These are phyloP conservation scores for Oithona nana DNA, from an alignment of 2,888 invertebrate species.

Conservation along the genomic window DNA sequence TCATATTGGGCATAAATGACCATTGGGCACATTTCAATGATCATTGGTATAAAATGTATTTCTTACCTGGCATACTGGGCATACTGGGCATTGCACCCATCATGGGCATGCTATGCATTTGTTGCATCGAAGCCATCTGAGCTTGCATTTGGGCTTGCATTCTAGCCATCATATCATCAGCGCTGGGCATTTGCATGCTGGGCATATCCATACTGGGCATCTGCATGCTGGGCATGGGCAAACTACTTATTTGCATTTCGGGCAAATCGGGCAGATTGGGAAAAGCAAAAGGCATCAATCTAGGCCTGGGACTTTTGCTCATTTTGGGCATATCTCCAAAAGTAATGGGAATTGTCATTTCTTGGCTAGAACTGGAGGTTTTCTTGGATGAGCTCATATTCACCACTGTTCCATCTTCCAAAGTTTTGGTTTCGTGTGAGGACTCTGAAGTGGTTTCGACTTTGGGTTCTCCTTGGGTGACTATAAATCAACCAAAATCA, in stretches of 20 bases:
- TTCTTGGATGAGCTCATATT: neutral
- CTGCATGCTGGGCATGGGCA: neutral
- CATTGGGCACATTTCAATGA: no score
- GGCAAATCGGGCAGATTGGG: neutral
- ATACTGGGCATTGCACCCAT: no score
- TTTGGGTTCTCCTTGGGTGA: no score
- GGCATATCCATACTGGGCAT: neutral
- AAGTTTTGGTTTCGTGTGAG: neutral
- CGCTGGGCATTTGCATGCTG: constrained; percentile 1
- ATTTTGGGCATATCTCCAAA: neutral
- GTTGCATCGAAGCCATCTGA: constrained; percentile 16
- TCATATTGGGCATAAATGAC: no score
- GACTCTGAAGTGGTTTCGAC: neutral
- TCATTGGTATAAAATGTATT: no score
- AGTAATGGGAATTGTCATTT: constrained; percentile 17
- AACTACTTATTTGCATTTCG: neutral
- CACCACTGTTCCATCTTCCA: neutral
- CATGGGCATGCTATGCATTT: neutral
- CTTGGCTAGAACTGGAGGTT: neutral
- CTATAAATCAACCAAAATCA: no score
- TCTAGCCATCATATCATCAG: constrained; percentile 16
- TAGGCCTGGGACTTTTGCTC: constrained; percentile 11
- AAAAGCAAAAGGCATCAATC: constrained; percentile 14
- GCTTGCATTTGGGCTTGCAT: constrained; percentile 14
- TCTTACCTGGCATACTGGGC: no score